Conservation (phyloP, 2,797 vertebrate genomes). For the Melanotaenia trifasciata region DNA sequence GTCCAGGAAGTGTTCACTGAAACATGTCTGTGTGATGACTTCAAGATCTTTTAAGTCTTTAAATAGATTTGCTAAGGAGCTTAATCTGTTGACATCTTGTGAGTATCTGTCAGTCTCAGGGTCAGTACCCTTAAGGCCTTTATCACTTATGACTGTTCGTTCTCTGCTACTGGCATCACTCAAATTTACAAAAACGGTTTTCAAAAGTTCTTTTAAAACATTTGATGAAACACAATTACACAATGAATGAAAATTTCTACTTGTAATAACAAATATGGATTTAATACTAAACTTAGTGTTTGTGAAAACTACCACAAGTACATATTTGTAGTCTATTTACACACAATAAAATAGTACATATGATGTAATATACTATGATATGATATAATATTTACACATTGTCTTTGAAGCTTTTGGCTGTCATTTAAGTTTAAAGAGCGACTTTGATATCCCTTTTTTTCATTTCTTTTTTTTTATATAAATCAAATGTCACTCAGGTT, state of each 20-base stretch:
- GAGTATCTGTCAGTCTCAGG: conserved; percentile 56
- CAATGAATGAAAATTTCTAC: not conserved
- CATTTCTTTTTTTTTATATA: no score
- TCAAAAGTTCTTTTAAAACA: not conserved
- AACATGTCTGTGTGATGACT: conserved; percentile 49
- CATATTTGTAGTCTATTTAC: no score
- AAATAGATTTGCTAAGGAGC: conserved; percentile 74
- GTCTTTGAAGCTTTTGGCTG: not conserved
- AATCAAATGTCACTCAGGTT: no score
- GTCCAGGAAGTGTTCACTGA: conserved; percentile 16
- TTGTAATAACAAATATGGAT: not conserved
- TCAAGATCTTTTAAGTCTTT: conserved; percentile 51
- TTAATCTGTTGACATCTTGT: conserved; percentile 71
- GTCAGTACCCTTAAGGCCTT: conserved; percentile 64
- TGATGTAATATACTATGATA: no score
- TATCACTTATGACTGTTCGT: conserved; percentile 59
- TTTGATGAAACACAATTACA: not conserved
- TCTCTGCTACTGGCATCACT: conserved; percentile 23
- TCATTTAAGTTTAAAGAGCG: not conserved
- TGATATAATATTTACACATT: not conserved
- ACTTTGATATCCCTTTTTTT: no score
- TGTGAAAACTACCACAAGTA: no score
- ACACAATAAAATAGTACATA: no score
- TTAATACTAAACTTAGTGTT: not conserved
- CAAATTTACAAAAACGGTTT: conserved; percentile 1